Conservation (phyloP, 1,140 invertebrate species). For the Batillaria attramentaria region DNA sequence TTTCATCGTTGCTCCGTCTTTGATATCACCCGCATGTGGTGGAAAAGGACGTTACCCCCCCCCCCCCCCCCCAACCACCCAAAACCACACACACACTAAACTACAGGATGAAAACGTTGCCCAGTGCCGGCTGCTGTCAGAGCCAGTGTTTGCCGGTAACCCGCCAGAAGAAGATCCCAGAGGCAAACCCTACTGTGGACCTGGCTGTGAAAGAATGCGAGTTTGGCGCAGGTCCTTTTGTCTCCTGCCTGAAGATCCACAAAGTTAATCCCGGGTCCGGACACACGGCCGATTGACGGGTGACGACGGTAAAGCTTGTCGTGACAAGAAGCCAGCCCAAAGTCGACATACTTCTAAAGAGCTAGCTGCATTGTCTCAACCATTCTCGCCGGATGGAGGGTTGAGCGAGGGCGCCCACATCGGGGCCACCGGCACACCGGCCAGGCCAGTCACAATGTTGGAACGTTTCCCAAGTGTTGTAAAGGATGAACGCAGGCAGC, state of each 20-base stretch:
- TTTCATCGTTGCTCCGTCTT: too few species aligned
- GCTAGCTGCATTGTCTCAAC: not conserved
- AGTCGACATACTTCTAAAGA: not conserved
- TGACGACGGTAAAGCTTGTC: slow-evolving; percentile 11
- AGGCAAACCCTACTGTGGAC: too few species aligned
- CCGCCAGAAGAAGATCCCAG: not conserved
- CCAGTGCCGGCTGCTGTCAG: not conserved
- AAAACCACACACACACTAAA: not conserved
- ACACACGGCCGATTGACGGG: not conserved
- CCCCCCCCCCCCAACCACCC: too few species aligned
- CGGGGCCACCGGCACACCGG: not conserved
- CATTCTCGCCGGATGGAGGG: not conserved
- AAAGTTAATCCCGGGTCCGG: slow-evolving; percentile 19
- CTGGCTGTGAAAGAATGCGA: not conserved
- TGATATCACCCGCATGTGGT: too few species aligned
- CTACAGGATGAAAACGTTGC: not conserved
- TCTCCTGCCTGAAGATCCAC: slow-evolving; percentile 12
- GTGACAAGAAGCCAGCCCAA: slow-evolving; percentile 7
- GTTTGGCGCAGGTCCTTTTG: slow-evolving; percentile 13
- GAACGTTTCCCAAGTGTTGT: not conserved
- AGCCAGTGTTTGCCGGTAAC: not conserved
- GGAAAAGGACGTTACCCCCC: too few species aligned
- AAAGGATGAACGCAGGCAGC: not conserved
- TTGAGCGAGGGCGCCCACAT: not conserved
- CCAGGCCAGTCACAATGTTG: not conserved